Conservation (phyloP, 92 coral and sea anemone species). For the Micromussa lordhowensis region DNA sequence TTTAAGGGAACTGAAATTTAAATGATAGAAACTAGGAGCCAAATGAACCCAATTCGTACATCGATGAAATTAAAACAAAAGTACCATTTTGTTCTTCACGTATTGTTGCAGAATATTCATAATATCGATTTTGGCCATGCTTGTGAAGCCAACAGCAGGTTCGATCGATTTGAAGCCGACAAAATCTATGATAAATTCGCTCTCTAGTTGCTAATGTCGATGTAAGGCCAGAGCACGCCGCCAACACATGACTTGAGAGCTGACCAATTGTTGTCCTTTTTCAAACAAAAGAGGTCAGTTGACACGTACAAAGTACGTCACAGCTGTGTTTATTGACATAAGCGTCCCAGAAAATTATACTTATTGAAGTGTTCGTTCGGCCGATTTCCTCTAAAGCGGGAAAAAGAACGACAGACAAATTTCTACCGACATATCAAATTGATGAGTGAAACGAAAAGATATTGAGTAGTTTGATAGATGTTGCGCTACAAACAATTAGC, state of each 20-base stretch:
- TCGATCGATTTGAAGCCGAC: conserved; percentile 3
- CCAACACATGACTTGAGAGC: not conserved
- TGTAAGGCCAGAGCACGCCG: not conserved
- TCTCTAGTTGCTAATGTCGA: not conserved
- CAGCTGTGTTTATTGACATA: not conserved
- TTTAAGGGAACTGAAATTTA: not conserved
- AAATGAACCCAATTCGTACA: no score
- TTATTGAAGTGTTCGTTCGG: not conserved
- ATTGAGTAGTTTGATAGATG: not conserved
- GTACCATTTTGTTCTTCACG: conserved; percentile 52
- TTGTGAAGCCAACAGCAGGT: not conserved
- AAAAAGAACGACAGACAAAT: not conserved
- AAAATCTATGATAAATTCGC: not conserved
- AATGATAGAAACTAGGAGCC: no score
- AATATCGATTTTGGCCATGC: conserved; percentile 63
- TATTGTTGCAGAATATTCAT: conserved; percentile 53
- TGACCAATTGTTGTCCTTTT: not conserved
- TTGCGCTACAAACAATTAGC: not conserved
- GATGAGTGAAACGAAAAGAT: not conserved
- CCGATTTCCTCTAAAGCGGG: not conserved
- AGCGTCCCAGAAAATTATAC: not conserved
- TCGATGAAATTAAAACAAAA: not conserved
- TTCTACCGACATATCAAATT: not conserved
- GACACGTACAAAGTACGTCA: conserved; percentile 20
- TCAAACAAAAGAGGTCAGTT: conserved; percentile 13